Conservation (phyloP, 2,888 invertebrate species). For the Eledona agricola region DNA sequence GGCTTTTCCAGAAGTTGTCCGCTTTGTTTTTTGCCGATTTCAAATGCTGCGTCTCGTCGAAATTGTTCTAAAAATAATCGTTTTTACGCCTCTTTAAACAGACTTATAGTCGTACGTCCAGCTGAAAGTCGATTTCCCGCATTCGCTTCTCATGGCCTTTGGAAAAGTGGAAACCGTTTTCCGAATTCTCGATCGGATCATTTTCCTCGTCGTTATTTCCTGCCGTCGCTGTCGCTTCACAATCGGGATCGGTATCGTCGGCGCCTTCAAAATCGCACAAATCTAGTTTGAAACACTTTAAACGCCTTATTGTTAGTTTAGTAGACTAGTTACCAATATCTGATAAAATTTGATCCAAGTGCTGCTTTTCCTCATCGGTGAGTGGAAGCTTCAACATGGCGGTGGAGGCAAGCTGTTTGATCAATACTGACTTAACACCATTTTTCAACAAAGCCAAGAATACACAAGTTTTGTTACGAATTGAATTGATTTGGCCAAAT, state of each 20-base stretch:
- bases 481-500: too few relatives aligned
- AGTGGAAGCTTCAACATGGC: constrained; percentile 31
- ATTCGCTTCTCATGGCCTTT: constrained; percentile 1
- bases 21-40: not conserved
- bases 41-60: constrained; percentile 4
- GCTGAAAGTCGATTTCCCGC: constrained; percentile 6
- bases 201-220: not conserved
- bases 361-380: constrained; percentile 37
- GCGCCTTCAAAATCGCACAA: not conserved
- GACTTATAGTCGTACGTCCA: constrained; percentile 3
- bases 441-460: too few relatives aligned
- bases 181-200: not conserved
- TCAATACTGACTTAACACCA: constrained; percentile 13
- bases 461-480: too few relatives aligned
- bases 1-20: constrained; percentile 4
- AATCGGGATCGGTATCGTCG: not conserved
- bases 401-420: constrained; percentile 37
- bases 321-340: constrained; percentile 8
- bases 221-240: not conserved
- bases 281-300: too few relatives aligned
- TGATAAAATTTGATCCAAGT: constrained; percentile 21
- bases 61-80: constrained; percentile 4
- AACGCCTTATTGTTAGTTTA: too few relatives aligned
- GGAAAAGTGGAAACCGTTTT: constrained; percentile 3
- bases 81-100: not conserved